These are phyloP conservation scores for Gymnogyps californianus DNA, from an alignment of 2,113 vertebrate species.

Conservation along the genomic window DNA sequence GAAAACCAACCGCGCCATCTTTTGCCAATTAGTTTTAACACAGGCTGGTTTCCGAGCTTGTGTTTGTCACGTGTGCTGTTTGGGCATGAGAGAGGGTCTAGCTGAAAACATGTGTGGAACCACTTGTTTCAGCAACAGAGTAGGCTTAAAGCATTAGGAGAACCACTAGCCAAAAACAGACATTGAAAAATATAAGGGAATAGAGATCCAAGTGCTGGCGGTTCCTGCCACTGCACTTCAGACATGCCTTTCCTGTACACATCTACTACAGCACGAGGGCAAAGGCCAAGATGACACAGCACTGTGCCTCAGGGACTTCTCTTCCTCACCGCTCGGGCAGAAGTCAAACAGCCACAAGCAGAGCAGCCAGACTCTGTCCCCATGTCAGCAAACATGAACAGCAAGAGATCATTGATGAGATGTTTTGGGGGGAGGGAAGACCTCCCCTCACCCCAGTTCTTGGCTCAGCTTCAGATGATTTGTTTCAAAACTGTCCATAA, in stretches of 20 bases:
- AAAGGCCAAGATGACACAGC: neutral
- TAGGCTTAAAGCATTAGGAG: neutral
- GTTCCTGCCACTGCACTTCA: neutral
- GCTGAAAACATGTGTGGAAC: neutral
- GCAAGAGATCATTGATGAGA: neutral
- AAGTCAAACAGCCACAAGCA: neutral
- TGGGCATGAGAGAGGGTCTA: neutral
- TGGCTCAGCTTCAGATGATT: neutral
- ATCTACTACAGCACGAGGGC: rapidly evolving
- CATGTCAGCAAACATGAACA: neutral
- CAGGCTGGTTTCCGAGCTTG: neutral
- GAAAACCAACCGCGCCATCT: neutral
- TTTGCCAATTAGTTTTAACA: neutral
- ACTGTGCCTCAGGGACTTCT: neutral
- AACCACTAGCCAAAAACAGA: neutral
- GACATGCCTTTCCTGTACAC: neutral
- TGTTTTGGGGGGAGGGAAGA: neutral
- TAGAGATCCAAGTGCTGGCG: rapidly evolving
- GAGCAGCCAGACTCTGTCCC: neutral
- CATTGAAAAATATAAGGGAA: rapidly evolving
- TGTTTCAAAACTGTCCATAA: neutral
- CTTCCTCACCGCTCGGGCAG: neutral
- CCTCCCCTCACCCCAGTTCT: neutral
- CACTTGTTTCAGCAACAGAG: neutral
- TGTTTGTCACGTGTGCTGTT: neutral